Conservation (phyloP, 2,888 invertebrate genomes). For the Rhamnusium bicolor region DNA sequence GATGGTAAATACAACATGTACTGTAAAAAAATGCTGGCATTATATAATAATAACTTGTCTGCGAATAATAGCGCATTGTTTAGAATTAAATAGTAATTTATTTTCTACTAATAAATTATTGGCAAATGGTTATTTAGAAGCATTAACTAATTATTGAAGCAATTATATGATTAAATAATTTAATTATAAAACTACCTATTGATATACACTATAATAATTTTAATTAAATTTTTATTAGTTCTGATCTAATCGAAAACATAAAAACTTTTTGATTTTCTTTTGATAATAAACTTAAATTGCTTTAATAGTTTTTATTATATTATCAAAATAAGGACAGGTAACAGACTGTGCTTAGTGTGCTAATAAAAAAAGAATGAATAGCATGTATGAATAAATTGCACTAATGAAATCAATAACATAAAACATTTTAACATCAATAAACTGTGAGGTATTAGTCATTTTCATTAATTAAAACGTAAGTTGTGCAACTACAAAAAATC, state of each 20-base stretch:
- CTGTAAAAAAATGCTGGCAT: not conserved
- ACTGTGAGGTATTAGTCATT: slow-evolving; percentile 13
- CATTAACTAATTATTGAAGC: not conserved
- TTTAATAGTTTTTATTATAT: not conserved
- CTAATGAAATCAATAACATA: slow-evolving; percentile 19
- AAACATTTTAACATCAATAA: slow-evolving; percentile 15
- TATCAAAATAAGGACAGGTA: slow-evolving; percentile 11
- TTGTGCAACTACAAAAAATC: slow-evolving; percentile 1
- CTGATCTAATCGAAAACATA: not conserved
- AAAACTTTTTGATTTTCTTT: not conserved
- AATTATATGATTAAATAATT: not conserved
- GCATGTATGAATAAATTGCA: slow-evolving; percentile 1
- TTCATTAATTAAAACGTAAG: slow-evolving; percentile 10
- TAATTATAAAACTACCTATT: not conserved
- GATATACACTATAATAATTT: not conserved
- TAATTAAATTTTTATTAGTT: not conserved
- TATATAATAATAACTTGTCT: not conserved
- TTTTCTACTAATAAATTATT: not conserved
- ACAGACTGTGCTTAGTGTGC: too few species aligned
- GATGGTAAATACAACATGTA: not conserved
- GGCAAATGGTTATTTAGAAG: not conserved
- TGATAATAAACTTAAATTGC: slow-evolving; percentile 2
- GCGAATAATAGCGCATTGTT: not conserved
- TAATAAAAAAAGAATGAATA: not conserved
- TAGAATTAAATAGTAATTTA: not conserved